A percentile compares a stretch with the other conserved stretches of the same genome.
These are phyloP conservation scores for Lacerta bilineata DNA, from an alignment of 2,797 vertebrate species.

Conservation along the genomic window DNA sequence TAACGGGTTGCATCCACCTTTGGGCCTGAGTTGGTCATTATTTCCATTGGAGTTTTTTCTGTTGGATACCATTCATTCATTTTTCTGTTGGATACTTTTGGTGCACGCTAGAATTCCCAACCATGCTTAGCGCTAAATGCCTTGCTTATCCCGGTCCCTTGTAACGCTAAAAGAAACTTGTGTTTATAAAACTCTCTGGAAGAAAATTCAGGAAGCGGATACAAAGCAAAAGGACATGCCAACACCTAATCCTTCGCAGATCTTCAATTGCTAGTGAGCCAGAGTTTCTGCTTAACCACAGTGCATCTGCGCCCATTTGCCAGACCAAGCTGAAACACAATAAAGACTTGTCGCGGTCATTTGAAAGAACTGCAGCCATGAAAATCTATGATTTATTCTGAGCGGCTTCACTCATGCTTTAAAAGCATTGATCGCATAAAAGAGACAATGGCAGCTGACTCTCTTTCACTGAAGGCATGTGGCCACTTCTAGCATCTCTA, in stretches of 20 bases:
- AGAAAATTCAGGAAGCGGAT: no score
- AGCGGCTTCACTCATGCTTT: not conserved
- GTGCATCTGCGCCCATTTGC: not conserved
- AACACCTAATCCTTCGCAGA: not conserved
- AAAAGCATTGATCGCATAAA: slow-evolving; percentile 8
- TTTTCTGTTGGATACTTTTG: no score
- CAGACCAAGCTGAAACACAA: not conserved
- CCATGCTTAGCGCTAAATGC: no score
- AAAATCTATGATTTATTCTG: slow-evolving; percentile 26
- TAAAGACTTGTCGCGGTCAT: not conserved
- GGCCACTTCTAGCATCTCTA: slow-evolving; percentile 25
- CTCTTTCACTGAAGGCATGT: slow-evolving; percentile 34
- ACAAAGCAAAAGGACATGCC: not conserved
- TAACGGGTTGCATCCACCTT: no score
- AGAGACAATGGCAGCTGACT: not conserved
- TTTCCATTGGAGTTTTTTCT: no score
- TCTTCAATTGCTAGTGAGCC: not conserved
- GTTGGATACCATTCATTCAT: no score
- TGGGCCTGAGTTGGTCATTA: no score
- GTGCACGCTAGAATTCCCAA: no score
- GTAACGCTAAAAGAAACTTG: no score
- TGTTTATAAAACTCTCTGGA: no score
- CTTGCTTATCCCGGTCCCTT: no score
- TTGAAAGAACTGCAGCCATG: not conserved
- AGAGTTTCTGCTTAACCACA: not conserved